Conservation (phyloP, 2,113 vertebrate species). For the Hippocampus barbouri region DNA sequence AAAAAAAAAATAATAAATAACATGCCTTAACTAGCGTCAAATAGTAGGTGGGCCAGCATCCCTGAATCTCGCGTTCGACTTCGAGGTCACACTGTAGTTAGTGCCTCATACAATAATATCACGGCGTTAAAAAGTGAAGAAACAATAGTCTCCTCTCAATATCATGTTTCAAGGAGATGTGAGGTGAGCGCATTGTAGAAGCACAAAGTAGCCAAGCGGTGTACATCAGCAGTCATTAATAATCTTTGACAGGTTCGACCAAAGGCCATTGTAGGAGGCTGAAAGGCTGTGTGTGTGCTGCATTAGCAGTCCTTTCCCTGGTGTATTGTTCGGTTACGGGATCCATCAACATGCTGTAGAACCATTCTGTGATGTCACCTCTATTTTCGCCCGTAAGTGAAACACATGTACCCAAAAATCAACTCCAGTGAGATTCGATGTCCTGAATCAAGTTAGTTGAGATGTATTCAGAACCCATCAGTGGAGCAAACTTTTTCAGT, state of each 20-base stretch:
- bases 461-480: background rate
- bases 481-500: conserved; percentile 5
- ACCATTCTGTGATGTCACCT: conserved; percentile 44
- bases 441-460: too few species aligned
- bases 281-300: conserved; percentile 47
- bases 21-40: background rate
- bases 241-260: conserved; percentile 57
- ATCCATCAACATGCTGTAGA: conserved; percentile 36
- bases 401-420: background rate
- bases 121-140: background rate
- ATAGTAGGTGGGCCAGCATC: background rate
- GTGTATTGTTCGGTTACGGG: conserved; percentile 38
- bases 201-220: conserved; percentile 45
- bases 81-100: background rate
- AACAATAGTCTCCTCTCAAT: background rate
- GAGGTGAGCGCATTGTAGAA: conserved; percentile 40
- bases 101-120: background rate
- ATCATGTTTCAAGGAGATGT: conserved; percentile 9
- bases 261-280: conserved; percentile 47
- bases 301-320: conserved; percentile 38
- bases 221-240: conserved; percentile 66
- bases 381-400: conserved; percentile 22
- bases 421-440: conserved; percentile 16
- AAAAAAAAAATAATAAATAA: too few species aligned
- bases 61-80: background rate